Percentiles rank a stretch among this genome's conserved stretches.
phyloP scores from a whole-genome alignment of 2,113 vertebrate species.

The Ptilorrhoa leucosticta region DNA sequence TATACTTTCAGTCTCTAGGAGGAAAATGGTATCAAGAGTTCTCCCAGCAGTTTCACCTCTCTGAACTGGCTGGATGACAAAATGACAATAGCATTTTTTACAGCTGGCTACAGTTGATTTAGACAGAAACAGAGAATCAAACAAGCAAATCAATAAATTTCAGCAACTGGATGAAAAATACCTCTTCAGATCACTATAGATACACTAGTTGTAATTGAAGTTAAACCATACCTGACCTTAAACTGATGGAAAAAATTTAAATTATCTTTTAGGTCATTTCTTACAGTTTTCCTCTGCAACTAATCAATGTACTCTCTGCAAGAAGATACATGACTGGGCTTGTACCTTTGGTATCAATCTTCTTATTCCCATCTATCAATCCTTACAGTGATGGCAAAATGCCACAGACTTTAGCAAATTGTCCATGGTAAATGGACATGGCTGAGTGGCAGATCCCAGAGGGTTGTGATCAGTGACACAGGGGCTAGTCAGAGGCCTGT shows the following conservation, averaged over 20 bases:
- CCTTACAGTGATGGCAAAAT: background rate
- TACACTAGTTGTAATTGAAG: background rate
- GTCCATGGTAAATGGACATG: background rate
- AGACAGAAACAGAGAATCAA: background rate
- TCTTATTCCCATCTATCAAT: background rate
- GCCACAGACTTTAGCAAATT: background rate
- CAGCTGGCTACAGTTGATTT: background rate
- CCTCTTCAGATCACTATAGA: background rate
- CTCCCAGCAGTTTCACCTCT: background rate
- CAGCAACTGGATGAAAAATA: background rate
- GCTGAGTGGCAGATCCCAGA: background rate
- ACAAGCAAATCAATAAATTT: background rate
- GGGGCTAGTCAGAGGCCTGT: fast-evolving
- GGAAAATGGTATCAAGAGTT: background rate
- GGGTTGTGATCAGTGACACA: background rate
- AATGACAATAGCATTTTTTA: background rate
- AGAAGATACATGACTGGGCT: background rate
- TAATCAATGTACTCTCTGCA: background rate
- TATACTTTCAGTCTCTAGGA: background rate
- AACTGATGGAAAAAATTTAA: background rate
- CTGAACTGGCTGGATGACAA: background rate
- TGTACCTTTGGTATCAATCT: background rate
- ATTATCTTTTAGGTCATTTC: background rate
- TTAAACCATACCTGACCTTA: background rate
- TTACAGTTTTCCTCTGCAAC: background rate